A percentile compares a stretch with the other conserved stretches of the same genome.
phyloP scores from a whole-genome alignment of 2,888 invertebrate species.

The Orchestes rusci region DNA sequence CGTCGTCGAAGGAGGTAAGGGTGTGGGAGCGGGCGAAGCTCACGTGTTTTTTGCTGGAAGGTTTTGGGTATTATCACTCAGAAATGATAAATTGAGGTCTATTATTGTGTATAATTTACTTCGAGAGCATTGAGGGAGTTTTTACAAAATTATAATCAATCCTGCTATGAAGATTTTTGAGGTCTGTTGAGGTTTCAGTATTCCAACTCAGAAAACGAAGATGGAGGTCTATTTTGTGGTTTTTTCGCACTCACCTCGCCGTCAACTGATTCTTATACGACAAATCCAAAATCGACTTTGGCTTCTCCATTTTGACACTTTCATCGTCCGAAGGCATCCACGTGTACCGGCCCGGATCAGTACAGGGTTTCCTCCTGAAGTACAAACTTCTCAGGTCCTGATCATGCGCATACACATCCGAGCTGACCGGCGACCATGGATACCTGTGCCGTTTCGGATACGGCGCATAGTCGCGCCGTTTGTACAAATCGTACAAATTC shows the following conservation, averaged over 20 bases:
- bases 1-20: constrained; percentile 75
- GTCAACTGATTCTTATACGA: too few relatives aligned
- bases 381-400: constrained; percentile 74
- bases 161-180: too few relatives aligned
- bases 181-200: too few relatives aligned
- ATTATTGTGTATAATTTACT: too few relatives aligned
- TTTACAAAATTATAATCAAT: too few relatives aligned
- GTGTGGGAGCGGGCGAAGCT: constrained; percentile 86
- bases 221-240: too few relatives aligned
- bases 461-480: constrained; percentile 66
- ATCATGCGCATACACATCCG: constrained; percentile 58
- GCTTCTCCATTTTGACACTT: constrained; percentile 65
- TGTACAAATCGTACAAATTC: constrained; percentile 58
- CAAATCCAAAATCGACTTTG: constrained; percentile 44
- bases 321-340: constrained; percentile 75
- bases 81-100: too few relatives aligned
- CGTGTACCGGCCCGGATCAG: constrained; percentile 62
- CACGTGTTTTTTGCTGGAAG: constrained; percentile 76
- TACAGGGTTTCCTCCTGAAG: constrained; percentile 61
- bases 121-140: too few relatives aligned
- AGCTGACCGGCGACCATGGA: constrained; percentile 53
- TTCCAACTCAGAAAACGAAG: too few relatives aligned
- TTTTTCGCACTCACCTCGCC: too few relatives aligned
- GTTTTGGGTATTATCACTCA: too few relatives aligned
- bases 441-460: constrained; percentile 69